Conservation (phyloP, 2,888 invertebrate genomes). For the Dicyrtoma fusca region DNA sequence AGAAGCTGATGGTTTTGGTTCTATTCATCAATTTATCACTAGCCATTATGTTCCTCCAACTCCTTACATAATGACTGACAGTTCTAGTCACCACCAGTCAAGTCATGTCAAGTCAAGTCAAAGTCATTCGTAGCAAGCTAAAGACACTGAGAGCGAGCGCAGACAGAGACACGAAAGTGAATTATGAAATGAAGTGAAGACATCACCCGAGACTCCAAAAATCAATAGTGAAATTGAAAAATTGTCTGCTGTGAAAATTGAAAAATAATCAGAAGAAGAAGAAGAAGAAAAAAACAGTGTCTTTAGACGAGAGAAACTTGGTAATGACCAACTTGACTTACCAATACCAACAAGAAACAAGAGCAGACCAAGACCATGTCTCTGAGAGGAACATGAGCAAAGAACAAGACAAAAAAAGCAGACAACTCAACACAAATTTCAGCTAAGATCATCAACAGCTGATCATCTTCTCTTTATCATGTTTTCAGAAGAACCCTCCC, state of each 20-base stretch:
- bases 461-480: no score
- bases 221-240: no score
- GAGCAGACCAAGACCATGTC: background rate
- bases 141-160: no score
- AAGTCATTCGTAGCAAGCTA: background rate
- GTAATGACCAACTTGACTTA: no score
- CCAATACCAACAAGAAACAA: background rate
- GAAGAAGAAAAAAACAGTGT: background rate
- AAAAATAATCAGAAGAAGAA: background rate
- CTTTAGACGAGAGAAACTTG: no score
- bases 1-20: conserved; percentile 90
- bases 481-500: no score
- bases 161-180: background rate
- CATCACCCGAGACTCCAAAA: background rate
- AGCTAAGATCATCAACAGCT: no score
- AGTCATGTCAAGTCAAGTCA: background rate
- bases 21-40: conserved; percentile 91
- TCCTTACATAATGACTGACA: conserved; percentile 76
- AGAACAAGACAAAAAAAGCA: background rate
- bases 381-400: background rate
- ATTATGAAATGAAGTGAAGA: background rate
- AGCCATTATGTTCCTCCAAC: conserved; percentile 93
- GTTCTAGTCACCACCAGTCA: background rate
- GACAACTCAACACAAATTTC: no score
- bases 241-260: background rate